These are phyloP conservation scores for Morus bassanus DNA, from an alignment of 2,797 vertebrate genomes.

Conservation along the genomic window DNA sequence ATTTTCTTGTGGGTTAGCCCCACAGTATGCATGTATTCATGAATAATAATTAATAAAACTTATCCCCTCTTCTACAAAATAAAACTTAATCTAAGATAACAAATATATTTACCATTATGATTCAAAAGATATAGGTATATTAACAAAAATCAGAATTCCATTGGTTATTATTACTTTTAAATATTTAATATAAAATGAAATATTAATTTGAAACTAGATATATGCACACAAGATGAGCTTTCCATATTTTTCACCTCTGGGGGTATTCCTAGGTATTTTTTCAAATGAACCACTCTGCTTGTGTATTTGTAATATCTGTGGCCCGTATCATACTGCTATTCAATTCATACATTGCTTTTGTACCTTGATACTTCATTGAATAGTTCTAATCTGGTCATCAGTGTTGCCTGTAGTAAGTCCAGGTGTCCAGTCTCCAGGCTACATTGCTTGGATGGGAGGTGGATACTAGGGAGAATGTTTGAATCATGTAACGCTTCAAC, in stretches of 20 bases:
- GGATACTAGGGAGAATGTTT: neutral
- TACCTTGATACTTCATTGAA: neutral
- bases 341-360: neutral
- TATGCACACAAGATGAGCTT: neutral
- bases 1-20: neutral
- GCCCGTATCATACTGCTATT: neutral
- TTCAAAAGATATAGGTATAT: neutral
- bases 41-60: neutral
- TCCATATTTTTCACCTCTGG: neutral
- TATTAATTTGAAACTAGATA: neutral
- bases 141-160: neutral
- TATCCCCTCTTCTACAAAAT: neutral
- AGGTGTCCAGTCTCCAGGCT: neutral
- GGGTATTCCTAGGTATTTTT: neutral
- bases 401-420: neutral
- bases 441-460: neutral
- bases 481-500: rapidly evolving
- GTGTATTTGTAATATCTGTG: too few relatives aligned
- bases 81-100: neutral
- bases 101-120: neutral
- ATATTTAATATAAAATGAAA: neutral
- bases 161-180: neutral
- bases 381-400: neutral
- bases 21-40: neutral
- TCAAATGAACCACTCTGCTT: rapidly evolving